phyloP scores from a whole-genome alignment of 64 coral and sea anemone genomes.

The Stylophora pistillata region DNA sequence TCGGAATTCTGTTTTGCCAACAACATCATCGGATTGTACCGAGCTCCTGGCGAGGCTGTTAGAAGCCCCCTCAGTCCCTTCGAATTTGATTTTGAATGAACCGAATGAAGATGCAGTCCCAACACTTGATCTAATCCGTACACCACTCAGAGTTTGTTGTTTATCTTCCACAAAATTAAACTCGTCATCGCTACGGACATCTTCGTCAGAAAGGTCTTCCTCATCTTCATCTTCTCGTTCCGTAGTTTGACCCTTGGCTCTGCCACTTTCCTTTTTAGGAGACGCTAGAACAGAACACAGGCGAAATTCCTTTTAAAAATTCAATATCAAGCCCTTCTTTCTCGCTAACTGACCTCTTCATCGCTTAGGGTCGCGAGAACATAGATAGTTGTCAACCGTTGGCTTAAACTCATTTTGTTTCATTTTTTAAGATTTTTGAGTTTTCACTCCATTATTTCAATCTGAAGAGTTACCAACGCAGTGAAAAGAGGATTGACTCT shows the following conservation, averaged over 20 bases:
- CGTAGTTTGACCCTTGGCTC: not conserved
- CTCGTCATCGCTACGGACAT: conserved; percentile 90
- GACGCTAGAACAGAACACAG: conserved; percentile 3
- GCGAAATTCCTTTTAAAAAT: not conserved
- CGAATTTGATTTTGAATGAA: conserved; percentile 16
- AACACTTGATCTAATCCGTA: conserved; percentile 6
- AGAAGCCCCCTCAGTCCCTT: not conserved
- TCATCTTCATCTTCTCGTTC: conserved; percentile 7
- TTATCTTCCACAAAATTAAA: conserved; percentile 93
- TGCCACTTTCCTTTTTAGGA: not conserved
- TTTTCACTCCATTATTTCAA: not conserved
- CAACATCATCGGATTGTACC: conserved; percentile 1
- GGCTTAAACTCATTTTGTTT: not conserved
- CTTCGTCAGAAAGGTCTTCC: conserved; percentile 54
- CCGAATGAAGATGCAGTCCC: not conserved
- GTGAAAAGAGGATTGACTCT: not conserved
- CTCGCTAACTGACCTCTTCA: too few relatives aligned
- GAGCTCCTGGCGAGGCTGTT: not conserved
- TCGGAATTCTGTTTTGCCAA: conserved; percentile 33
- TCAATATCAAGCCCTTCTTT: not conserved
- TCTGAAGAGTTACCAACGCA: not conserved
- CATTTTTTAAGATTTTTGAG: not conserved
- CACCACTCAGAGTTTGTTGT: conserved; percentile 15
- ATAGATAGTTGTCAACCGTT: too few relatives aligned
- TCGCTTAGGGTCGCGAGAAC: too few relatives aligned